Evolutionary conservation across 2,888 invertebrate species (phyloP).

Genomic region (Ennomos quercinarius): DNA sequence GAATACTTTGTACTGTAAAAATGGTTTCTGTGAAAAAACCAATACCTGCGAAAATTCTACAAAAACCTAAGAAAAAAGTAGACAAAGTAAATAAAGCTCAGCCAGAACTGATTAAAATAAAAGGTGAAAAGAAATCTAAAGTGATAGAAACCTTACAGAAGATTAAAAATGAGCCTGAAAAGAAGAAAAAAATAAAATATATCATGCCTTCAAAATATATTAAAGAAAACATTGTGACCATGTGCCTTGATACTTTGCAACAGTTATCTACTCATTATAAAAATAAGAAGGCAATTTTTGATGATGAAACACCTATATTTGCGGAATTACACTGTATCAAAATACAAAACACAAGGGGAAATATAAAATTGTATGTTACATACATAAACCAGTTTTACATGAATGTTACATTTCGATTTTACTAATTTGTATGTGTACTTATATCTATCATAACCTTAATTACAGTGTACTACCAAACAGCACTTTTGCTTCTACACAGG

Average conservation of each 20-base stretch:
- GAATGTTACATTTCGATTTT: conserved; percentile 72
- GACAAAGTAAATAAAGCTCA: conserved; percentile 24
- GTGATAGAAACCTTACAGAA: conserved; percentile 10
- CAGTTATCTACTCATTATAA: conserved; percentile 58
- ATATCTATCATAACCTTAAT: conserved; percentile 6
- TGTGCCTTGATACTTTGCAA: conserved; percentile 64
- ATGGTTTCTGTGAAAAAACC: conserved; percentile 40
- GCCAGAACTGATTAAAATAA: conserved; percentile 4
- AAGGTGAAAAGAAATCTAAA: conserved; percentile 9
- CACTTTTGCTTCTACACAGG: conserved; percentile 87
- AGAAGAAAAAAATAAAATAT: conserved; percentile 57
- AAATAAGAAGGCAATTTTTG: conserved; percentile 81
- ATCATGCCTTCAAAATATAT: conserved; percentile 68
- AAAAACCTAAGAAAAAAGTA: conserved; percentile 25
- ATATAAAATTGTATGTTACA: conserved; percentile 86
- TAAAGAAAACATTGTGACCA: conserved; percentile 58
- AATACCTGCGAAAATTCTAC: conserved; percentile 17
- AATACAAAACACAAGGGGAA: conserved; percentile 86
- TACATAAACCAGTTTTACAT: conserved; percentile 47
- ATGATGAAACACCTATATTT: conserved; percentile 84
- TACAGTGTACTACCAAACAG: conserved; percentile 83
- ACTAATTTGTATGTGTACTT: too few relatives aligned
- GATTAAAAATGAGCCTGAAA: conserved; percentile 26
- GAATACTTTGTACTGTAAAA: conserved; percentile 3
- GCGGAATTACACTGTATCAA: conserved; percentile 87